Evolutionary conservation across 1,140 invertebrate genomes (phyloP), one percentile per base, ranked within the genome.

Genomic region (Anoplolepis gracilipes): DNA sequence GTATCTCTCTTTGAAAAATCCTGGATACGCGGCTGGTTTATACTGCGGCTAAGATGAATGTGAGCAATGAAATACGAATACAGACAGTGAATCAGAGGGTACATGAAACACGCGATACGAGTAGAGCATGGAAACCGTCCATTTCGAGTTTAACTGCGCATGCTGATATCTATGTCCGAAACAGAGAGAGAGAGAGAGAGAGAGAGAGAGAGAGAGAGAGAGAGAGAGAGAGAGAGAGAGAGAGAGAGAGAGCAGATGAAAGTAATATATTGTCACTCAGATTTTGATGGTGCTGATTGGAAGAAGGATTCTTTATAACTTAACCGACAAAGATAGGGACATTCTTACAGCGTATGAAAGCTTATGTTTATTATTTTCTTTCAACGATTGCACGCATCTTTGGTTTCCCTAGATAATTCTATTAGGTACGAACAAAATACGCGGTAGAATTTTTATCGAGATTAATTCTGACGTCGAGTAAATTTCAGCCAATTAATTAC

Each of bases 221-320:
- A 33, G 33, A 33, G 33, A 33, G 33, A 33, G 33, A 33, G 33
- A 33, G 33, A 33, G 33, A 33, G 33, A 36, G 33, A 36, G 33
- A 36, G 33, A 36, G 36, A 70, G 49, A 81, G 36, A 72, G 53
- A 72, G 25, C 78, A 82, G 67, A 73, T 72, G 78, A 53, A 72
- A 33, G 67, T 36, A 25, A 73, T 82, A 73, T 59, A 73, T 82
- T n/a, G 30, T 5, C 53, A 79, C 13, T n/a, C 28, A 59, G 55
- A 73, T 82, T 61, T 59, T 57, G 65, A 72, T 72, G 59, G 65
- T 25, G 76, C 22, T 42, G n/a, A 65, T 42, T 25, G 77, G 19
- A 57, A 57, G 33, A 81, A 81, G 36, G 25, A 25, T 72, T 81
- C 78, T 81, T 81, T 72, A 72, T 7, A 8, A 39, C 25, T 42